These are phyloP conservation scores for Bagarius yarrelli DNA, from an alignment of 2,113 vertebrate genomes.

Conservation along the genomic window DNA sequence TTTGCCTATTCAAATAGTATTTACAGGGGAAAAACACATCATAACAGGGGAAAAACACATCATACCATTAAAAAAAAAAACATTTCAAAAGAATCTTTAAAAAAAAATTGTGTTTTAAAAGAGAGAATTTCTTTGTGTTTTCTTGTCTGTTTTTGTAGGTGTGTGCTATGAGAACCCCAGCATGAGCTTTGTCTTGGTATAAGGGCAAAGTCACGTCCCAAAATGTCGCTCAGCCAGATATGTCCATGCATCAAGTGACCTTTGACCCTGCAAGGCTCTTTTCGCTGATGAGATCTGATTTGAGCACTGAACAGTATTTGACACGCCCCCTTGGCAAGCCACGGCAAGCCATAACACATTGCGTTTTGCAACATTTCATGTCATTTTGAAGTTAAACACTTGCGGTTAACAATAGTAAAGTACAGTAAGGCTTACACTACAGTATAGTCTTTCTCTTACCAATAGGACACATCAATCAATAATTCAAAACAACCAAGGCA, in stretches of 20 bases:
- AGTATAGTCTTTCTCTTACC: no score
- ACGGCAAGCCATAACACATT: slow-evolving; percentile 29
- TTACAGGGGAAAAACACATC: neutral
- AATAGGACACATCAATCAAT: neutral
- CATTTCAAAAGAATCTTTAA: neutral
- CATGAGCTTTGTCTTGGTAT: slow-evolving; percentile 37
- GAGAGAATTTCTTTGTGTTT: neutral
- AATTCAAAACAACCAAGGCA: slow-evolving; percentile 4
- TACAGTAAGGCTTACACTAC: slow-evolving; percentile 1
- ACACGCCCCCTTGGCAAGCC: slow-evolving; percentile 21
- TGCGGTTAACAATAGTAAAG: slow-evolving; percentile 3
- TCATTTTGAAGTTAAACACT: slow-evolving; percentile 36
- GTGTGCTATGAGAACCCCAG: neutral
- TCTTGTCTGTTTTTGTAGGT: neutral
- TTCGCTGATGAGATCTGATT: slow-evolving; percentile 34
- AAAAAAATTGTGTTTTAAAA: neutral
- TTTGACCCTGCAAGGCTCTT: slow-evolving; percentile 32
- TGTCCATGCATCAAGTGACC: slow-evolving; percentile 35
- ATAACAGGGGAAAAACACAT: neutral
- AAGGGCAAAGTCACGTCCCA: slow-evolving; percentile 48
- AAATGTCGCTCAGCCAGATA: slow-evolving; percentile 49
- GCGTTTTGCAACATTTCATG: neutral
- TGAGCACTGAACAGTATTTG: slow-evolving; percentile 27
- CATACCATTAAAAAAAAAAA: neutral
- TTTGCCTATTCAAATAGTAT: neutral